Evolutionary conservation across 2,113 vertebrate genomes (phyloP).

Genomic region (Psephotus haematonotus): DNA sequence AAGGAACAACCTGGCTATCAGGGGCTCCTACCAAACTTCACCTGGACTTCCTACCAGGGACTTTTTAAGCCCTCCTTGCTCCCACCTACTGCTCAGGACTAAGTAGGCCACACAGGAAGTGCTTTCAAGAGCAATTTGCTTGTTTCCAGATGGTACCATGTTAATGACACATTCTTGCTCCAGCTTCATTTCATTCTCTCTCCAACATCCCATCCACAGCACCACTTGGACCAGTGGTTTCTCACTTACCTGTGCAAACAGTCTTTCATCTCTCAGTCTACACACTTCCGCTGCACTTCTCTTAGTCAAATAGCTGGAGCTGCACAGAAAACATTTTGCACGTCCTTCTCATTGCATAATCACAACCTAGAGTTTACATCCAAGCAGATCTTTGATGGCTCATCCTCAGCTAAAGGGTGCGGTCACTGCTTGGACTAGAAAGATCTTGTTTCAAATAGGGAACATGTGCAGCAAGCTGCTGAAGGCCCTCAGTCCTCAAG

Average conservation of each 20-base stretch:
- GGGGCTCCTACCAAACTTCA: background rate
- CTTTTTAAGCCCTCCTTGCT: background rate
- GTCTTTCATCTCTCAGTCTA: background rate
- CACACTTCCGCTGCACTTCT: background rate
- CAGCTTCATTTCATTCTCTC: background rate
- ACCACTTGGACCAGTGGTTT: background rate
- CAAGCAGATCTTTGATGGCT: background rate
- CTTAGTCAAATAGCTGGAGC: background rate
- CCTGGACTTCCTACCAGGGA: background rate
- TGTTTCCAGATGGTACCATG: background rate
- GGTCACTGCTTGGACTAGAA: background rate
- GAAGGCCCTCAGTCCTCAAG: background rate
- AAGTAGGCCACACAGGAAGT: background rate
- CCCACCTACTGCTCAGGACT: background rate
- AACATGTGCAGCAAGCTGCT: background rate
- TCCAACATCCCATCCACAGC: fast-evolving
- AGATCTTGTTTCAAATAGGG: background rate
- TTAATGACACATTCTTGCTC: background rate
- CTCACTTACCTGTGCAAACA: background rate
- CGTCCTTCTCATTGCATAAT: background rate
- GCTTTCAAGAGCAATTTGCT: background rate
- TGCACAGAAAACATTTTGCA: background rate
- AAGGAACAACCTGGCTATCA: background rate
- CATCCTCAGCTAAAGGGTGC: background rate
- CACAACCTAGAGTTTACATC: background rate